Evolutionary conservation across 2,797 vertebrate species (phyloP), one percentile per base, ranked within the genome.

Genomic region (Megaceryle alcyon): DNA sequence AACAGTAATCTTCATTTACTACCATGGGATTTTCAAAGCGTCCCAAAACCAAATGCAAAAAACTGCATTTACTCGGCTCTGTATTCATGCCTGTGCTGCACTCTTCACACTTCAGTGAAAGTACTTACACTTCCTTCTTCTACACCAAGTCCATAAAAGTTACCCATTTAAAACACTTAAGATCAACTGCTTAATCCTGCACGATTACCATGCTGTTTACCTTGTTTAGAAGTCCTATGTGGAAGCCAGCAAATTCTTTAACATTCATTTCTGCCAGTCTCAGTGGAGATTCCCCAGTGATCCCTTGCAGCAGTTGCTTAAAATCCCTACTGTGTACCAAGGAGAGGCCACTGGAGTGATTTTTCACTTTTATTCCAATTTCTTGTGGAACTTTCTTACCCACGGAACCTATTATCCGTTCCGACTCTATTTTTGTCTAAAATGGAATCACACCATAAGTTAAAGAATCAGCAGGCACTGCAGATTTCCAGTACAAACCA

Each of bases 391-490:
- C 98, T 97, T 99, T 99, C 98, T 99, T 99, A 94, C 99, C 99
- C 97, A 99, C 99, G 6, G 99, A 99, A 95, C 99, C 98, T 54
- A 99, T 99, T 86, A 99, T 98, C 96, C 99, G 98, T 80, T 99
- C 99, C 7, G 99, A 99, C 92, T 99, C 99, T 33, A 99, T 98
- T 98, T 99, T 99, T 68, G 99, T 99, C 99, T 99, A 98, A 83
- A 96, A 97, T 91, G 86, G 96, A 98, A 98, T 92, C 95, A 98
- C 29, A 98, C 6, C 78, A 29, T 71, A 82, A 96, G 91, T 98
- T 97, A 97, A 94, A 96, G 96, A 95, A 94, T 96, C 90, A 91
- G 93, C 88, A 68, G 54, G 37, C 60, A 94, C 25, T 65, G 80
- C 46, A 93, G 26, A 76, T 73, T 91, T 87, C 88, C 92, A 97